Evolutionary conservation across 1,140 invertebrate species (phyloP).

Genomic region (Idris sp.): DNA sequence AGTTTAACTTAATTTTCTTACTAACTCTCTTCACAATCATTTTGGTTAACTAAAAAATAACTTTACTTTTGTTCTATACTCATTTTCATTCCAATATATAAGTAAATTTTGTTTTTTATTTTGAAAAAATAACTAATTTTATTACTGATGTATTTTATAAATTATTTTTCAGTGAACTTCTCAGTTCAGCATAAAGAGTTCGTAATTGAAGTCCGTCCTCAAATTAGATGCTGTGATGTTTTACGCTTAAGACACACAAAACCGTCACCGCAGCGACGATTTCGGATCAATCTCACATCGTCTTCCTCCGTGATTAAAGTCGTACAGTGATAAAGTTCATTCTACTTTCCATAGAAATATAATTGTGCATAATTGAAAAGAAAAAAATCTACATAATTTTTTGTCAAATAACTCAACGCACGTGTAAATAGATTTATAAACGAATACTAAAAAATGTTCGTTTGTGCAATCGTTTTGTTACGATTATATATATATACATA

Average conservation of each 20-base stretch:
- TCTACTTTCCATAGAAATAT: too few species aligned
- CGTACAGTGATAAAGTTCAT: too few species aligned
- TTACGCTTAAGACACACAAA: slow-evolving; percentile 57
- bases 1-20: too few species aligned
- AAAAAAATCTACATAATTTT: slow-evolving; percentile 16
- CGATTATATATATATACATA: slow-evolving; percentile 34
- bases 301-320: slow-evolving; percentile 49
- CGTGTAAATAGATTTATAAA: slow-evolving; percentile 31
- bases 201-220: slow-evolving; percentile 68
- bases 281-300: slow-evolving; percentile 13
- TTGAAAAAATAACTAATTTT: too few species aligned
- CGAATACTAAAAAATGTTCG: slow-evolving; percentile 10
- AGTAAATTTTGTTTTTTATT: too few species aligned
- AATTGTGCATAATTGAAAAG: too few species aligned
- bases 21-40: too few species aligned
- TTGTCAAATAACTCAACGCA: slow-evolving; percentile 17
- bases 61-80: too few species aligned
- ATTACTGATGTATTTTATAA: too few species aligned
- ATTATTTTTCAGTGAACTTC: slow-evolving; percentile 73
- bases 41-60: too few species aligned
- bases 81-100: too few species aligned
- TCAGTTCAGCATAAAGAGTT: slow-evolving; percentile 75
- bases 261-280: slow-evolving; percentile 13
- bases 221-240: slow-evolving; percentile 74
- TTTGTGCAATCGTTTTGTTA: slow-evolving; percentile 21